phyloP scores from a whole-genome alignment of 2,888 invertebrate species.

The Lacanobia wlatinum region DNA sequence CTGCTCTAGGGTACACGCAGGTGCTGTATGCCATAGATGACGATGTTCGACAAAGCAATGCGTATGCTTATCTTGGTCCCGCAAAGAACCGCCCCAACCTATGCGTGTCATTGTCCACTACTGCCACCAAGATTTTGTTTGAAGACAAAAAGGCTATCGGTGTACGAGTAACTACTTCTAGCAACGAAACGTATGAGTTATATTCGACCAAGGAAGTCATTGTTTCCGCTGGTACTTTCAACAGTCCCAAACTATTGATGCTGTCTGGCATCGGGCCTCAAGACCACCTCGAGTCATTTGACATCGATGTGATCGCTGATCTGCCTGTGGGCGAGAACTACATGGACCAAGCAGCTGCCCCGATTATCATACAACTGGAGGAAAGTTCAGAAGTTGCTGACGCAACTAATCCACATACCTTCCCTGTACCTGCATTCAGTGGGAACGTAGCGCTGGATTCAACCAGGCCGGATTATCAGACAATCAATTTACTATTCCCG shows the following conservation, averaged over 20 bases:
- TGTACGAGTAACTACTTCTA: slow-evolving; percentile 36
- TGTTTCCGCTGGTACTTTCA: slow-evolving; percentile 34
- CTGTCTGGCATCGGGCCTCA: slow-evolving; percentile 48
- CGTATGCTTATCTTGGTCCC: slow-evolving; percentile 1
- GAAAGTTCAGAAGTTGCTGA: slow-evolving; percentile 9
- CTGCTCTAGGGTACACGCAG: slow-evolving; percentile 16
- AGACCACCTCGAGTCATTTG: slow-evolving; percentile 33
- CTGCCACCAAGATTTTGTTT: slow-evolving; percentile 42
- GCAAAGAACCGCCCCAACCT: slow-evolving; percentile 19
- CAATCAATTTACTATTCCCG: slow-evolving; percentile 52
- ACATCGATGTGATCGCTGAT: slow-evolving; percentile 43
- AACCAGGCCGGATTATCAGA: slow-evolving; percentile 63
- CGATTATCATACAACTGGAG: slow-evolving; percentile 34
- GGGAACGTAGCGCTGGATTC: slow-evolving; percentile 62
- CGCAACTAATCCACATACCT: slow-evolving; percentile 52
- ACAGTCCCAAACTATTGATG: slow-evolving; percentile 46
- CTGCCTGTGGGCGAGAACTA: slow-evolving; percentile 53
- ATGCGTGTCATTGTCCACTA: slow-evolving; percentile 23
- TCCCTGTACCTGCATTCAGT: slow-evolving; percentile 54
- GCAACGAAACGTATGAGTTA: slow-evolving; percentile 7
- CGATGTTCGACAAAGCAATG: slow-evolving; percentile 18
- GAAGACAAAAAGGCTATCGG: slow-evolving; percentile 31
- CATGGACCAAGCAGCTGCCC: slow-evolving; percentile 29
- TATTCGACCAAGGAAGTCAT: slow-evolving; percentile 49
- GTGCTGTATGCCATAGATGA: slow-evolving; percentile 21